Conservation (phyloP, 2,113 vertebrate species). For the Thunnus thynnus region DNA sequence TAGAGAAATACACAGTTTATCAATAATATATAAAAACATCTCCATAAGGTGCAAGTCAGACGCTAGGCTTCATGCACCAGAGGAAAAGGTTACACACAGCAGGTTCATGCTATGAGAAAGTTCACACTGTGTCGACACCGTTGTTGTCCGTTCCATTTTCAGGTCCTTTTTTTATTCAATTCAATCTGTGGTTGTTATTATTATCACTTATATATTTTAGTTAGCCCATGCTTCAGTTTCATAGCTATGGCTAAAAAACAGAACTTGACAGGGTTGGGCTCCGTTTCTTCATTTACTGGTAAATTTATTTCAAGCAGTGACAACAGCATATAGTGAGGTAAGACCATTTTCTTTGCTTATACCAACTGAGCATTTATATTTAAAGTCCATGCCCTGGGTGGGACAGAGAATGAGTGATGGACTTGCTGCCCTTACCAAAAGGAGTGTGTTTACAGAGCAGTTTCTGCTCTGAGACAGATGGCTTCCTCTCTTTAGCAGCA, state of each 20-base stretch:
- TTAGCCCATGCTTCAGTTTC: not conserved
- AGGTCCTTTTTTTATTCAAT: not conserved
- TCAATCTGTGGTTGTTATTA: not conserved
- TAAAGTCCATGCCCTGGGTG: not conserved
- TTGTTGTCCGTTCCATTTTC: not conserved
- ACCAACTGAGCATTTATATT: constrained; percentile 34
- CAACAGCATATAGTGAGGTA: constrained; percentile 1
- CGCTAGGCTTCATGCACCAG: too few species aligned
- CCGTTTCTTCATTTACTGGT: constrained; percentile 12
- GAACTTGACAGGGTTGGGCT: not conserved
- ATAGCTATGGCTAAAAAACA: not conserved
- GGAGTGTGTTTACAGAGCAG: constrained; percentile 43
- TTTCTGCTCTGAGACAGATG: constrained; percentile 57
- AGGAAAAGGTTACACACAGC: not conserved
- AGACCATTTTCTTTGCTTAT: not conserved
- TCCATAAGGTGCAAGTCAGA: not conserved
- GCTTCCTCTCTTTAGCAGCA: constrained; percentile 58
- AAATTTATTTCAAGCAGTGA: constrained; percentile 24
- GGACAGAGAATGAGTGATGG: constrained; percentile 42
- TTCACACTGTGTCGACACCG: not conserved
- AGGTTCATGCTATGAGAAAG: not conserved
- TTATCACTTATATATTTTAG: not conserved
- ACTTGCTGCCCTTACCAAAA: constrained; percentile 38
- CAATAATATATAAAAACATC: too few species aligned
- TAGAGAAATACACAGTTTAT: too few species aligned